Evolutionary conservation across 2,113 vertebrate genomes (phyloP).

Genomic region (Pao palembangensis): DNA sequence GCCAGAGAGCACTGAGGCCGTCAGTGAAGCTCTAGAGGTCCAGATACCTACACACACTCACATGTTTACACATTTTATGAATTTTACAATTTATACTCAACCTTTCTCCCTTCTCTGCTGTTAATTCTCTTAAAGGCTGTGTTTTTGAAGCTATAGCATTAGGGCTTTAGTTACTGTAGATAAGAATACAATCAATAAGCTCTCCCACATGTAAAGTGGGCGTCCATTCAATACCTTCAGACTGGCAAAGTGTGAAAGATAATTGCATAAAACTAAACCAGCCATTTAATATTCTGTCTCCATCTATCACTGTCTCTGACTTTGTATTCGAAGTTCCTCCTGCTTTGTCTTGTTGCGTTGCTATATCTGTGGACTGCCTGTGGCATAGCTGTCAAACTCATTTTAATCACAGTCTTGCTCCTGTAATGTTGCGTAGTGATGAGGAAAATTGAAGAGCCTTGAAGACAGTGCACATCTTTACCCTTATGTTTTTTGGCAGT

Average conservation of each 20-base stretch:
- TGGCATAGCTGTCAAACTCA: conserved; percentile 56
- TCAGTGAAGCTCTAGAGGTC: conserved; percentile 89
- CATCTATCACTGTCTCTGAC: conserved; percentile 38
- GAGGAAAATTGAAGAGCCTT: conserved; percentile 51
- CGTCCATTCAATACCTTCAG: too few relatives aligned
- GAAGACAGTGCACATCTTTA: conserved; percentile 36
- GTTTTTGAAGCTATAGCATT: too few relatives aligned
- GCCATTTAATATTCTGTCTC: conserved; percentile 5
- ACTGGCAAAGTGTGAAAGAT: background rate
- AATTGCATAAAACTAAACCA: background rate
- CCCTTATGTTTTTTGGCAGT: conserved; percentile 18
- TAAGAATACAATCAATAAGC: too few relatives aligned
- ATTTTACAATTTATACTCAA: background rate
- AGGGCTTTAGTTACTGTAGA: too few relatives aligned
- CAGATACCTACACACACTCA: conserved; percentile 1
- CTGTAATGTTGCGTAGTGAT: conserved; percentile 45
- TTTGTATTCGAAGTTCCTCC: conserved; percentile 37
- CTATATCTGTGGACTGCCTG: conserved; percentile 60
- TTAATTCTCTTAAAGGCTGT: background rate
- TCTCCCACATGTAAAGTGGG: too few relatives aligned
- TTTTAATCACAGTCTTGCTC: conserved; percentile 53
- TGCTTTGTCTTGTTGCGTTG: conserved; percentile 26
- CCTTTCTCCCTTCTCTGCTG: background rate
- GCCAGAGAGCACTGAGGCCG: conserved; percentile 78
- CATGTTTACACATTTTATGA: background rate